Evolutionary conservation across 2,888 invertebrate genomes (phyloP).

Genomic region (Neelides folsomi): DNA sequence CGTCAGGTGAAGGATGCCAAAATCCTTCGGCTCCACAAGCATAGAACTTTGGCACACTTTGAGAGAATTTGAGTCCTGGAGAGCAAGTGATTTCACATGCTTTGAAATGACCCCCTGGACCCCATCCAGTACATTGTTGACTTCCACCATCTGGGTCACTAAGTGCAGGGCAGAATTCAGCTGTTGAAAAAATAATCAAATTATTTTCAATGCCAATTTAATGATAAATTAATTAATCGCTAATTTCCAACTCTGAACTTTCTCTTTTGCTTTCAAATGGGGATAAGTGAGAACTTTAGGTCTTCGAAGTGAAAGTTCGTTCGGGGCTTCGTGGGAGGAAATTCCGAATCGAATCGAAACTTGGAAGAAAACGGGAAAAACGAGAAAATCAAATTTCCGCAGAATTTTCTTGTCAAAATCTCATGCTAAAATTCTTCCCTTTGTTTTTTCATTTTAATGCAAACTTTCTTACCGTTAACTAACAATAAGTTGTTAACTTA

Average conservation of each 20-base stretch:
- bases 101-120: constrained; percentile 83
- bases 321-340: no score
- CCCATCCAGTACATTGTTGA: constrained; percentile 44
- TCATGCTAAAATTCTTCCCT: no score
- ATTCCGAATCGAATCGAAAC: no score
- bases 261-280: no score
- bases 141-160: constrained; percentile 80
- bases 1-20: constrained; percentile 80
- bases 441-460: not conserved
- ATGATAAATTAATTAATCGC: no score
- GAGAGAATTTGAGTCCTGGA: constrained; percentile 70
- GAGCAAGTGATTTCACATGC: constrained; percentile 80
- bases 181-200: constrained; percentile 41
- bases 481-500: no score
- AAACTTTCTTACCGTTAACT: not conserved
- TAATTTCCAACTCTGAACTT: no score
- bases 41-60: constrained; percentile 88
- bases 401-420: no score
- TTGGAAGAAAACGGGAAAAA: no score
- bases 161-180: constrained; percentile 81
- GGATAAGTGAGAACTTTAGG: no score
- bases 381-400: no score
- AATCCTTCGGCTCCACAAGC: constrained; percentile 96
- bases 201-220: not conserved
- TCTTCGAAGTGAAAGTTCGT: no score